A percentile compares a stretch with the other conserved stretches of the same genome.
Conservation (phyloP, 2,113 vertebrate genomes). For the Oplegnathus fasciatus region DNA sequence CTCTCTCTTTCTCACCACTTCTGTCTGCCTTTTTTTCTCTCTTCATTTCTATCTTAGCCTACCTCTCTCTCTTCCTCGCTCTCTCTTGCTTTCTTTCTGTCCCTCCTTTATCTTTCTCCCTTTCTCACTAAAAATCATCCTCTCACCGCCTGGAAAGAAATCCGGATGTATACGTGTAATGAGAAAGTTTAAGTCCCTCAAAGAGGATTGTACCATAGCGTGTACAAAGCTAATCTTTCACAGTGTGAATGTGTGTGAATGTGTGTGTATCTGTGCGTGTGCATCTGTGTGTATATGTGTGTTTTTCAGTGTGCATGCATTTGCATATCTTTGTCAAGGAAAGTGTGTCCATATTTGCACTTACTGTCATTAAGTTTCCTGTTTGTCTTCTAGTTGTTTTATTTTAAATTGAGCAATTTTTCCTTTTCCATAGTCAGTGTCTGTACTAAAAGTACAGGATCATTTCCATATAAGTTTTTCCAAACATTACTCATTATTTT, state of each 20-base stretch:
- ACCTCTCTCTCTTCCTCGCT: neutral
- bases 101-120: neutral
- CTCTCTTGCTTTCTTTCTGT: neutral
- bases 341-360: slow-evolving; percentile 2
- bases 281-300: neutral
- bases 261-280: slow-evolving; percentile 12
- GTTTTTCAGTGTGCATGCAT: neutral
- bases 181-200: slow-evolving; percentile 48
- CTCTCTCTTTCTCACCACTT: neutral
- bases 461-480: neutral
- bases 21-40: neutral
- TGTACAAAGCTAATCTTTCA: slow-evolving; percentile 44
- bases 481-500: neutral
- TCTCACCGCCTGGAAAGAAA: slow-evolving; percentile 19
- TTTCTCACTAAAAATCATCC: slow-evolving; percentile 9
- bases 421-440: neutral
- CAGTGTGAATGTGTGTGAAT: neutral
- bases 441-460: neutral
- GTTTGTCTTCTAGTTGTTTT: neutral
- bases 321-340: slow-evolving; percentile 24
- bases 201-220: slow-evolving; percentile 41
- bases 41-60: neutral
- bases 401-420: neutral
- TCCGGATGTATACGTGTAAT: slow-evolving; percentile 43
- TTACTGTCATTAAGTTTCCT: neutral